Percentiles rank a stretch among this genome's conserved stretches.
Conservation (phyloP, 2,113 vertebrate species). For the Pithys albifrons region DNA sequence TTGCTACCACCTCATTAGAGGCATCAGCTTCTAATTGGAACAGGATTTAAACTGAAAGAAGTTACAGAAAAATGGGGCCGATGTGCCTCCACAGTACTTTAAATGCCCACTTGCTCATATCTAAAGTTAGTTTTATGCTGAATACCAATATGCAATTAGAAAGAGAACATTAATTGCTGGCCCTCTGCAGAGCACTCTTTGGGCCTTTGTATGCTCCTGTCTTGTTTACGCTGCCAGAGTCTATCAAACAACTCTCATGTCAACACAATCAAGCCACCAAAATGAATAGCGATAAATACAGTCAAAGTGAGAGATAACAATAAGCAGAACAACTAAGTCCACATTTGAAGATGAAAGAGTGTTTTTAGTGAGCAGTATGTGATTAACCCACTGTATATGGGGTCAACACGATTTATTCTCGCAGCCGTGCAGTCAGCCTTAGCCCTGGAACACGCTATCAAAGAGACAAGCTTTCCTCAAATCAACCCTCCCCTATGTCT, state of each 20-base stretch:
- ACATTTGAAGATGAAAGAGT: slow-evolving; percentile 27
- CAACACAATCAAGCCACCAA: neutral
- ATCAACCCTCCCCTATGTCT: neutral
- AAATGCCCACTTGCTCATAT: neutral
- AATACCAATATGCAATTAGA: slow-evolving; percentile 24
- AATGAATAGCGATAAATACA: slow-evolving; percentile 34
- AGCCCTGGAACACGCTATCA: neutral
- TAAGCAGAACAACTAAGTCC: neutral
- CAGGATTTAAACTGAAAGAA: slow-evolving; percentile 48
- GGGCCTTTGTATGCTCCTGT: neutral
- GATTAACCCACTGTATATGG: neutral
- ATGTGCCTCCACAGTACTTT: neutral
- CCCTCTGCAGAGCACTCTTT: neutral
- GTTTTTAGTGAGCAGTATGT: slow-evolving; percentile 12
- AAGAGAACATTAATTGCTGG: neutral
- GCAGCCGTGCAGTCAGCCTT: neutral
- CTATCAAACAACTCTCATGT: neutral
- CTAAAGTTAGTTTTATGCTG: neutral
- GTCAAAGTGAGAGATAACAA: slow-evolving; percentile 1
- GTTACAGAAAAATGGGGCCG: neutral
- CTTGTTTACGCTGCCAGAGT: neutral
- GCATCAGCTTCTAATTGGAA: slow-evolving; percentile 45
- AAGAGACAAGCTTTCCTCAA: neutral
- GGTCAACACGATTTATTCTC: neutral
- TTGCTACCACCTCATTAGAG: slow-evolving; percentile 25